Conservation (phyloP, 2,797 vertebrate species). For the Sebastes melanostomus region DNA sequence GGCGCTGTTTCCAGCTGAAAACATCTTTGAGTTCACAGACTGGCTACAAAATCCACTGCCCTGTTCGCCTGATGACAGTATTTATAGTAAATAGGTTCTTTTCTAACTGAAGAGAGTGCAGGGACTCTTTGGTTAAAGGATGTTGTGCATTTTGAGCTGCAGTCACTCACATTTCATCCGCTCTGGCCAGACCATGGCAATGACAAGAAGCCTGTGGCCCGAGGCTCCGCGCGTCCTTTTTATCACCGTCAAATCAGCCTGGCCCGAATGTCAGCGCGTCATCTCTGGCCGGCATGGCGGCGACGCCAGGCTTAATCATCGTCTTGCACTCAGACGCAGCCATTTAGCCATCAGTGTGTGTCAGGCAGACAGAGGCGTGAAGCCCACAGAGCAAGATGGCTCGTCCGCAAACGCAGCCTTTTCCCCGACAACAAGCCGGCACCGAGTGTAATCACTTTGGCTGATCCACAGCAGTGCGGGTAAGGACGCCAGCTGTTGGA, state of each 20-base stretch:
- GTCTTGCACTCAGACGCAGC: slow-evolving; percentile 59
- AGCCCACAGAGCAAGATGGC: slow-evolving; percentile 37
- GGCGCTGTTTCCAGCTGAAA: slow-evolving; percentile 47
- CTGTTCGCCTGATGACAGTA: slow-evolving; percentile 52
- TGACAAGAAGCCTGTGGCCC: slow-evolving; percentile 66
- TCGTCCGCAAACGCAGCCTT: slow-evolving; percentile 3
- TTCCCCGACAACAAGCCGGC: slow-evolving; percentile 6
- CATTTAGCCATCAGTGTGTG: slow-evolving; percentile 70
- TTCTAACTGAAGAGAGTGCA: slow-evolving; percentile 43
- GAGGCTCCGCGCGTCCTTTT: slow-evolving; percentile 70
- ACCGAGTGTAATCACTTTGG: slow-evolving; percentile 44
- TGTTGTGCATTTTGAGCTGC: slow-evolving; percentile 57
- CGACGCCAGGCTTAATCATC: slow-evolving; percentile 70
- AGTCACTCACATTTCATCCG: slow-evolving; percentile 70
- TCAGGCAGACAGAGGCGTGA: slow-evolving; percentile 55
- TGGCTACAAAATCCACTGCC: slow-evolving; percentile 37
- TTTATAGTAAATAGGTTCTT: slow-evolving; percentile 68
- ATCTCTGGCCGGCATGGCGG: slow-evolving; percentile 54
- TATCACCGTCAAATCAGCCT: slow-evolving; percentile 67
- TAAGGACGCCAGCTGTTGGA: slow-evolving; percentile 53
- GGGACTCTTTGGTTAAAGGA: slow-evolving; percentile 48
- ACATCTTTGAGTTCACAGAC: slow-evolving; percentile 57
- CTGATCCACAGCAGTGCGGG: slow-evolving; percentile 38
- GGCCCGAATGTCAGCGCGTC: slow-evolving; percentile 68
- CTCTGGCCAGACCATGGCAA: slow-evolving; percentile 36